Conservation (phyloP, 2,797 vertebrate species). For the Cottoperca gobio region DNA sequence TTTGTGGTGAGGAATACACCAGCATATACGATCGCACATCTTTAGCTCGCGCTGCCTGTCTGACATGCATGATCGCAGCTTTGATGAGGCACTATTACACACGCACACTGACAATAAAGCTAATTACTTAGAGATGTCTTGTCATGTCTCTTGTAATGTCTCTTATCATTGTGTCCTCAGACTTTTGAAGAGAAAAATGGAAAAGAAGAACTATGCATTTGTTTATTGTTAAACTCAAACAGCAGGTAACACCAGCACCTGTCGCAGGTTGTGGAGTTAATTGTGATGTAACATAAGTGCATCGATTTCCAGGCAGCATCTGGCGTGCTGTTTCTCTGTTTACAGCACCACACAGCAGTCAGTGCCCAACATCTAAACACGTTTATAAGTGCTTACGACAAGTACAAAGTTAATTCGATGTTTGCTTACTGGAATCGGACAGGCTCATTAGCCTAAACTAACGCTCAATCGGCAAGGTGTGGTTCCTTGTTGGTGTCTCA, state of each 20-base stretch:
- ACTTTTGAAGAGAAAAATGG: neutral
- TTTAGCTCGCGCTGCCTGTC: neutral
- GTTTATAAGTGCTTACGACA: conserved; percentile 10
- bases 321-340: conserved; percentile 35
- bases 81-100: conserved; percentile 2
- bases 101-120: neutral
- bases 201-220: neutral
- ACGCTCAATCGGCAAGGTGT: conserved; percentile 12
- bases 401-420: conserved; percentile 13
- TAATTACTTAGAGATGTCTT: conserved; percentile 40
- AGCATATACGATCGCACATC: neutral
- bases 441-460: conserved; percentile 24
- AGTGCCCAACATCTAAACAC: neutral
- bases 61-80: conserved; percentile 18
- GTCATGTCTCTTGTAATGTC: conserved; percentile 9
- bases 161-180: conserved; percentile 20
- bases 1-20: conserved; percentile 11
- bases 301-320: conserved; percentile 50
- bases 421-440: conserved; percentile 13
- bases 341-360: conserved; percentile 21
- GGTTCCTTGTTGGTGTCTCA: conserved; percentile 18
- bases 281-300: conserved; percentile 50
- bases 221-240: conserved; percentile 21
- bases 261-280: conserved; percentile 59
- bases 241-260: conserved; percentile 42